These are phyloP conservation scores for Rhabdomys dilectus DNA, from an alignment of 2,113 vertebrate genomes.

Conservation along the genomic window DNA sequence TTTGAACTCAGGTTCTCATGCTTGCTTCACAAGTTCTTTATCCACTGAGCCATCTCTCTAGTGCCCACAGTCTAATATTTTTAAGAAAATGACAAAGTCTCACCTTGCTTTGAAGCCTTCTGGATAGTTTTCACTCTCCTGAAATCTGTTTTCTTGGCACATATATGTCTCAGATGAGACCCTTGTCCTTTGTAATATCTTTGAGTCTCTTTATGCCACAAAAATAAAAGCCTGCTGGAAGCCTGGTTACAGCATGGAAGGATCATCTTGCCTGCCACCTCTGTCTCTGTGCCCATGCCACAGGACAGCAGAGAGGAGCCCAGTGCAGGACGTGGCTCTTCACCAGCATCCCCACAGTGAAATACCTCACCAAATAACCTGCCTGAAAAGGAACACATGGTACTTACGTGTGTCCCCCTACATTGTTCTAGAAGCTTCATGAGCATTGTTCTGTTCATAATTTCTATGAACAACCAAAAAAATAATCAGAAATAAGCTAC, in stretches of 20 bases:
- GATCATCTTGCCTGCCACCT: background rate
- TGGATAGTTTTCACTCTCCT: background rate
- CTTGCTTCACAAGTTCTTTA: background rate
- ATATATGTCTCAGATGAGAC: background rate
- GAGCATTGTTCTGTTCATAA: background rate
- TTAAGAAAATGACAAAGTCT: background rate
- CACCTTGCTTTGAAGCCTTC: background rate
- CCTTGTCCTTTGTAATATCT: background rate
- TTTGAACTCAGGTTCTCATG: background rate
- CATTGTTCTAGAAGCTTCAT: background rate
- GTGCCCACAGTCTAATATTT: background rate
- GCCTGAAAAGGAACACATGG: background rate
- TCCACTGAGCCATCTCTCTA: background rate
- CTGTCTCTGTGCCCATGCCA: background rate
- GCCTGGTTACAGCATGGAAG: background rate
- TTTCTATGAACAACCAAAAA: constrained; percentile 19
- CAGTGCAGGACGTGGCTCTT: background rate
- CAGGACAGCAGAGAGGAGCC: background rate
- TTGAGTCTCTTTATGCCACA: background rate
- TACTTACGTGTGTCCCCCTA: background rate
- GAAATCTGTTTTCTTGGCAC: background rate
- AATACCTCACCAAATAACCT: background rate
- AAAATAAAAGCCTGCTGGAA: background rate
- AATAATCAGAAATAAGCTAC: constrained; percentile 25
- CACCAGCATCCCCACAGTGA: background rate